Percentiles rank a stretch among this genome's conserved stretches.
phyloP scores from a whole-genome alignment of 2,888 invertebrate species.

The Xanthia icteritia region DNA sequence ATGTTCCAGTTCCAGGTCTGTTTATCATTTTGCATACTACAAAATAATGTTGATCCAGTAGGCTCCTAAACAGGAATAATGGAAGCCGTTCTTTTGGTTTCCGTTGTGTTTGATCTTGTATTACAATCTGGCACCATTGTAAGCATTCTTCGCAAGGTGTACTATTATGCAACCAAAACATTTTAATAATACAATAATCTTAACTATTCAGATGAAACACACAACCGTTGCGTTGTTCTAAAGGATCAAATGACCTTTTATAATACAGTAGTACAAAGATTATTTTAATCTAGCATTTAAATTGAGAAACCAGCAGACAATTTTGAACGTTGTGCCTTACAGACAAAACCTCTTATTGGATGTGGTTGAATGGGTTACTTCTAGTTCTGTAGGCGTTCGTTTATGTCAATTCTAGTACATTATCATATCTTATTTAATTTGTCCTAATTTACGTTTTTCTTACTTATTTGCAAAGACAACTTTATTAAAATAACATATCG shows the following conservation, averaged over 20 bases:
- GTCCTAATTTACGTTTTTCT: background rate
- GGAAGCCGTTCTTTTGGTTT: background rate
- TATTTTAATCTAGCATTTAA: slow-evolving; percentile 52
- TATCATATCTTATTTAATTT: slow-evolving; percentile 10
- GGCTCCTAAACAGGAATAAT: background rate
- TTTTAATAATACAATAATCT: background rate
- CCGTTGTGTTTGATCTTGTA: background rate
- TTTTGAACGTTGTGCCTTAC: background rate
- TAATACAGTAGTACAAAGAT: slow-evolving; percentile 25
- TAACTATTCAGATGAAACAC: slow-evolving; percentile 19
- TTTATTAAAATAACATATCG: background rate
- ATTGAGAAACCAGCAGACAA: slow-evolving; percentile 1
- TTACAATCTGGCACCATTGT: background rate
- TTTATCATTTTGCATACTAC: background rate
- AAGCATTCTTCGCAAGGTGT: background rate
- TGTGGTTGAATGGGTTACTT: background rate
- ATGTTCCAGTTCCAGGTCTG: background rate
- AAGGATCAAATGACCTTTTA: slow-evolving; percentile 55
- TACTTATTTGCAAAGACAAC: background rate
- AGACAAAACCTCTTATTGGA: background rate
- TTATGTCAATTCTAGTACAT: slow-evolving; percentile 35
- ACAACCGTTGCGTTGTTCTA: slow-evolving; percentile 29
- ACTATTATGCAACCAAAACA: slow-evolving; percentile 13
- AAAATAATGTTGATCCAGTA: background rate
- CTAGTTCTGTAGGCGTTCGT: slow-evolving; percentile 43